Percentiles rank a stretch among this genome's conserved stretches.
phyloP scores from a whole-genome alignment of 1,140 invertebrate species.

The Pogonomyrmex californicus region DNA sequence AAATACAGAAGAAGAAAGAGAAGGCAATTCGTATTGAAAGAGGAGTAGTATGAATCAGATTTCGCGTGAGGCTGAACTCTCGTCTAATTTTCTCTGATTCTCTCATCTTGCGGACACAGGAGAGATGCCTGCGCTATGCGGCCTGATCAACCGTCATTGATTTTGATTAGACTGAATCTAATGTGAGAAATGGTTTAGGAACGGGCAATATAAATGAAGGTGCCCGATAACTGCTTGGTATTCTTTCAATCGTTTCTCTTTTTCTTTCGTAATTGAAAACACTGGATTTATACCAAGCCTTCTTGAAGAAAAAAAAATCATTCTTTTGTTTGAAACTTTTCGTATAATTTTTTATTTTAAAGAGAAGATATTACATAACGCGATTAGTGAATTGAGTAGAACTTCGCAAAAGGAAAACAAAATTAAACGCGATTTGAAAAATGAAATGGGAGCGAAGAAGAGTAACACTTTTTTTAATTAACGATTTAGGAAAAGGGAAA shows the following conservation, averaged over 20 bases:
- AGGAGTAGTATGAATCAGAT: neutral
- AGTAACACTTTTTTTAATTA: too few species aligned
- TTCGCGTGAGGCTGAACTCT: neutral
- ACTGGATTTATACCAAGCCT: too few species aligned
- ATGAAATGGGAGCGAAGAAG: too few species aligned
- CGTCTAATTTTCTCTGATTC: neutral
- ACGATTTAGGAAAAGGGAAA: too few species aligned
- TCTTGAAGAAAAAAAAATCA: neutral
- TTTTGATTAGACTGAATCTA: constrained; percentile 37
- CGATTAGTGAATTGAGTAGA: too few species aligned
- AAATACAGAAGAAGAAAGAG: neutral
- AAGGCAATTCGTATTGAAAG: neutral
- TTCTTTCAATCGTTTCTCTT: neutral
- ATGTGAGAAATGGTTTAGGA: neutral
- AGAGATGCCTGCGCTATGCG: neutral
- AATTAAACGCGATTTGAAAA: too few species aligned
- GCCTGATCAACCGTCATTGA: constrained; percentile 20
- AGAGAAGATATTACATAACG: too few species aligned
- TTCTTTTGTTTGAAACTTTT: neutral
- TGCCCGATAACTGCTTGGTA: neutral
- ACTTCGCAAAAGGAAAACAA: too few species aligned
- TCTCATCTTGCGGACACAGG: neutral
- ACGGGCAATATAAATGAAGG: neutral
- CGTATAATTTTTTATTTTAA: neutral
- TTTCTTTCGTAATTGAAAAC: neutral